These are phyloP conservation scores for Xenops minutus DNA, from an alignment of 2,797 vertebrate species.

Conservation along the genomic window DNA sequence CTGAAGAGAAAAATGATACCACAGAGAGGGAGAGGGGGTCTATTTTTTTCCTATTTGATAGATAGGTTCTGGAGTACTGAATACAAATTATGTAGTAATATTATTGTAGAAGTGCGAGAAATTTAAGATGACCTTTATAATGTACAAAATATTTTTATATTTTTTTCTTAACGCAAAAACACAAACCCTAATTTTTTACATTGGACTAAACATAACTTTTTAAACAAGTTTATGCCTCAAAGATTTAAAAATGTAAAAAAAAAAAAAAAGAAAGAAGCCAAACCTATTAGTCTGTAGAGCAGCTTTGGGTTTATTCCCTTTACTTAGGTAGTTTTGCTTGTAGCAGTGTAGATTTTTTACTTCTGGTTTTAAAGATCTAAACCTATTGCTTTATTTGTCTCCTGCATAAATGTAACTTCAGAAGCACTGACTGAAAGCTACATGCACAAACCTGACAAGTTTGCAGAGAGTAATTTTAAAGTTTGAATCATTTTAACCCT, in stretches of 20 bases:
- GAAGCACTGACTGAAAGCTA: constrained; percentile 34
- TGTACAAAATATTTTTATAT: constrained; percentile 77
- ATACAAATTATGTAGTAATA: constrained; percentile 35
- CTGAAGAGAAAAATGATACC: constrained; percentile 27
- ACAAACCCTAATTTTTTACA: constrained; percentile 60
- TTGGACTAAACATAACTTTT: constrained; percentile 67
- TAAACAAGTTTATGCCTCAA: constrained; percentile 55
- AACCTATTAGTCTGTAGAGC: background rate
- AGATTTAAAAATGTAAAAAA: background rate
- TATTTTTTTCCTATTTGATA: constrained; percentile 44
- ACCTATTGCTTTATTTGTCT: background rate
- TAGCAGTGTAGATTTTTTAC: background rate
- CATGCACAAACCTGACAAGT: background rate
- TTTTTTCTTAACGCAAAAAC: constrained; percentile 57
- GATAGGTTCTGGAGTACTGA: constrained; percentile 50
- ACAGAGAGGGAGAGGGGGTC: background rate
- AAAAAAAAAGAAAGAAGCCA: background rate
- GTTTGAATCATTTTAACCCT: background rate
- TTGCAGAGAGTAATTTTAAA: background rate
- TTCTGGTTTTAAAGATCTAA: constrained; percentile 3
- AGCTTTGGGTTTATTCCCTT: background rate
- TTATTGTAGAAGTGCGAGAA: constrained; percentile 51
- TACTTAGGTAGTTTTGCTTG: constrained; percentile 28
- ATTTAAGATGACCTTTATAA: constrained; percentile 63
- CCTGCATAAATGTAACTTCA: background rate